These are phyloP conservation scores for Eucera pruinosa DNA, from an alignment of 2,888 invertebrate species.

Conservation along the genomic window DNA sequence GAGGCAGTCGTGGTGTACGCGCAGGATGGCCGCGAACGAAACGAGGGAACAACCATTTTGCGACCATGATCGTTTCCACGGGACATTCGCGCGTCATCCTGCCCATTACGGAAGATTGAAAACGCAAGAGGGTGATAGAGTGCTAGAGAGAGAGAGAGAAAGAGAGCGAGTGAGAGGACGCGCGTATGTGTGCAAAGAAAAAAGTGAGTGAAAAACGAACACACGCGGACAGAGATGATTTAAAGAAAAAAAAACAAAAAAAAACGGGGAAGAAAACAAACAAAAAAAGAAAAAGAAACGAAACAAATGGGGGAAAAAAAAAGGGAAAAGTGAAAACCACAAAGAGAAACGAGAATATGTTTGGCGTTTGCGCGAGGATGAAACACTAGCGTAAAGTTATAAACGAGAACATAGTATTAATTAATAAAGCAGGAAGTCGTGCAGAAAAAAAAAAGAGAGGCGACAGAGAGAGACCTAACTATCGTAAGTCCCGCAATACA, in stretches of 20 bases:
- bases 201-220: constrained; percentile 7
- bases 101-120: constrained; percentile 4
- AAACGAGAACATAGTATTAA: constrained; percentile 60
- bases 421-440: constrained; percentile 48
- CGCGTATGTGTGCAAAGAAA: constrained; percentile 22
- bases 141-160: constrained; percentile 21
- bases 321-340: not conserved
- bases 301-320: too few relatives aligned
- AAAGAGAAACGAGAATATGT: constrained; percentile 2
- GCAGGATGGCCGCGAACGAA: constrained; percentile 21
- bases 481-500: constrained; percentile 60
- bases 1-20: constrained; percentile 23
- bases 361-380: constrained; percentile 28
- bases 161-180: constrained; percentile 29
- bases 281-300: not conserved
- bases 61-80: constrained; percentile 1
- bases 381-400: constrained; percentile 60
- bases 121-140: not conserved
- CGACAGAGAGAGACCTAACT: constrained; percentile 69
- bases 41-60: constrained; percentile 8
- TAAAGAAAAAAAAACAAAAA: not conserved
- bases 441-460: constrained; percentile 68
- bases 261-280: not conserved
- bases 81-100: constrained; percentile 24
- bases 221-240: constrained; percentile 16